Base-by-base conservation (phyloP, 2,113 vertebrate genomes). In the Monopterus albus region DNA sequence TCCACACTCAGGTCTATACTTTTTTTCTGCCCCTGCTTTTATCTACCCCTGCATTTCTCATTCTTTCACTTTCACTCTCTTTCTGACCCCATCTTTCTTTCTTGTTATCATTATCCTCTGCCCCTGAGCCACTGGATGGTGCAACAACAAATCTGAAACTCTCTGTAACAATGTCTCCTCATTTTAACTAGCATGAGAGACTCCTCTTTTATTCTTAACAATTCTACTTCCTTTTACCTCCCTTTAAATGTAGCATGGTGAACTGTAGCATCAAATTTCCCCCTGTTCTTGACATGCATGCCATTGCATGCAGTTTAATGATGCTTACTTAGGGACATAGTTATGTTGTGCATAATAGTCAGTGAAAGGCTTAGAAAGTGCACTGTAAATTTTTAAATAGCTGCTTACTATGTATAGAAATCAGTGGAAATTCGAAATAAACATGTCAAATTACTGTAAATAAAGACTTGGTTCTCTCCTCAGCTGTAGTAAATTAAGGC, bases 191-290 rank as follows among this genome's bases (percentile, higher is more conserved):
- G 94, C 94, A 94, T 93, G 89, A 82, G 87, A 81, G 63, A 81
- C 20, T 85, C 78, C 79, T 78, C 61, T 89, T 89, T 87, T 77
- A 87, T 81, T 87, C 71, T 90, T 76, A 76, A 85, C 80, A n/a
- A n/a, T n/a, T n/a, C 72, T 82, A 68, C 81, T 88, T 83, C 79
- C 66, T 79, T 75, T 73, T 64, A 65, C 31, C 53, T 81, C 70
- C 86, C 63, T 66, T 80, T 81, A 90, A 88, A 91, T 86, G 61
- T 87, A 89, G 95, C 94, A 92, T 92, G 95, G 62, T 81, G n/a
- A n/a, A n/a, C n/a, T n/a, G 79, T 45, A 61, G 62, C 52, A 59
- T 64, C 21, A 69, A 67, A 75, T 67, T 43, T n/a, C 78, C 80
- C 70, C 72, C 12, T 80, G 58, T 80, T 79, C 56, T 69, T 82